Base-by-base conservation (phyloP, 2,797 vertebrate genomes). In the Sibirionetta formosa region DNA sequence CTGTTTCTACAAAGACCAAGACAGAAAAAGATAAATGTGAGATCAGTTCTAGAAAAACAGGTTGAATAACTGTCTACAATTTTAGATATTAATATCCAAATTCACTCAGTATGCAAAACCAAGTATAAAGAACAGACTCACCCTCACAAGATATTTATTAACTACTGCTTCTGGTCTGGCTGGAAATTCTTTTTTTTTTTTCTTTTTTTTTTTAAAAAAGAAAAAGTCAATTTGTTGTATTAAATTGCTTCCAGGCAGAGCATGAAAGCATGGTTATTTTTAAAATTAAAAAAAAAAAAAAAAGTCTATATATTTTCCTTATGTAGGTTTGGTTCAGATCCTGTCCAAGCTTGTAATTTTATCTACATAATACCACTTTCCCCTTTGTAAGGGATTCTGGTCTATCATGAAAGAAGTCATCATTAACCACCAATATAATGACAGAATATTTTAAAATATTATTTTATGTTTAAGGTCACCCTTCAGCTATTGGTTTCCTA, bases 211-310 rank as follows among this genome's bases (percentile, higher is more conserved):
- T 44, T 20, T 20, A 20, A 46, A 46, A 44, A 53, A 51, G 20
- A 64, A 40, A 64, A 82, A 57, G 53, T 16, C 33, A 80, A 57
- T 57, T 76, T 86, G 60, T 70, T 94, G 56, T 27, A 77, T 92
- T 92, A 96, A 94, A 96, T 95, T 95, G 79, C 82, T 96, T 96
- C 90, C 92, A 94, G 86, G 40, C 90, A 96, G 51, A 93, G 26
- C 31, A 57, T 85, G 23, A 64, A 87, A 92, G 14, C 27, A 69
- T 12, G 27, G 60, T 61, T 94, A 90, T 91, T 95, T 92, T 92
- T 40, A 82, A 90, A 93, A 92, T 38, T 76, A 42, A 95, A 77
- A 23, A 48, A 48, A 46, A 48, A 48, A 48, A 48, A 48, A 92
- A 42, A 44, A 73, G 84, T 31, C 95, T 50, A 96, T 77, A 77